Evolutionary conservation across 2,888 invertebrate species (phyloP), one percentile per base, ranked within the genome.

Genomic region (Pyrocoelia pectoralis): DNA sequence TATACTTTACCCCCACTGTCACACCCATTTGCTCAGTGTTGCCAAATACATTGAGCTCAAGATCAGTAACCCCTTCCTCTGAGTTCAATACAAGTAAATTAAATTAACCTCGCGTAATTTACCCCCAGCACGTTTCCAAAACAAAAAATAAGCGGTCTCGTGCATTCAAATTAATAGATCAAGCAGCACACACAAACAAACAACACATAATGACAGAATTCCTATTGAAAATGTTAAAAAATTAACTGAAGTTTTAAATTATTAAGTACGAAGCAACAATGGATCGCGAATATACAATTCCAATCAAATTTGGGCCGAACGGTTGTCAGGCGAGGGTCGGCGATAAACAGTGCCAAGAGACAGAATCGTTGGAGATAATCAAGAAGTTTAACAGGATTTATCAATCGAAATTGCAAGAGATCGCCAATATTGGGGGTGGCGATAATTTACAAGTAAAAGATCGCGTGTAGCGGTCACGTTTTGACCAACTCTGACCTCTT

Each of bases 351-450:
- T 80, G 79, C 67, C 78, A 77, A 12, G 80, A 81, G 71, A 74
- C 76, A 24, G 73, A 76, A 52, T 79, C 83, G 17, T 80, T 87
- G 56, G 80, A 76, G 48, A 85, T 89, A 67, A 82, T 89, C 54
- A 79, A 82, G 49, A 85, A 89, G 60, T 86, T 91, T 67, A 88
- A 87, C 74, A 78, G 81, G 56, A 81, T 88, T 0, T 91, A 89
- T 73, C 86, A 89, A 68, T 81, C 84, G 38, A 84, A 87, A 63
- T 81, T 91, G 78, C 80, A 82, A 29, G 80, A 84, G 52, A 83
- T 90, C 43, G 88, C 89, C 56, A 74, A 74, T 18, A 75, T 80
- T 10, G 84, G 83, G 10, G 75, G 77, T 19, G 83, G 82, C 15
- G 83, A 84, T 70, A 58, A 54, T 15, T 76, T 77, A 12, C 74